Base-by-base conservation (phyloP, 2,797 vertebrate genomes). In the Podarcis siculus region DNA sequence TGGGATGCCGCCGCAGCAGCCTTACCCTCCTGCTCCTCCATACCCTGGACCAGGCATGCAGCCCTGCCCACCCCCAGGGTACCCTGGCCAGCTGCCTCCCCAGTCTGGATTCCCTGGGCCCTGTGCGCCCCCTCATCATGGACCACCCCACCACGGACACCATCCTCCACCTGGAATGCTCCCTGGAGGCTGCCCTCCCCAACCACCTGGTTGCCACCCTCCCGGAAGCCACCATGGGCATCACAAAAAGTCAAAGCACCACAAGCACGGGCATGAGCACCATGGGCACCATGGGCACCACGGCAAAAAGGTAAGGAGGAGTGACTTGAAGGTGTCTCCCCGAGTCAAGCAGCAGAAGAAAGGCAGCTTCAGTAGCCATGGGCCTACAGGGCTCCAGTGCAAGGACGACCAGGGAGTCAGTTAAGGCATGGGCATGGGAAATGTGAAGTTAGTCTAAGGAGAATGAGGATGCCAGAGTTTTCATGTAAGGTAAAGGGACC, bases 211-310 rank as follows among this genome's bases (percentile, higher is more conserved):
- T 42, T 80, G 49, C 42, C 35, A 71, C 8, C 67, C 61, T 37
- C 78, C 85, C 37, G 67, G 67, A 61, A 67, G 76, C 27, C 77
- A 86, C 25, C 39, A 66, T 2, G 75, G 39, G 64, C 75, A 78
- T 39, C 67, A 81, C 49, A 80, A 61, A 79, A 86, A 87, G 61
- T 61, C 78, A 64, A 88, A 83, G 35, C 87, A 83, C 77, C 58
- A 76, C 1, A 64, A 82, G 4, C 79, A 87, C n/a, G 73, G 32
- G 0, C 81, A 82, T 82, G 58, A 19, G 15, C 73, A 78, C 77
- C 83, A 86, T 25, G 58, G 58, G 15, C 73, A 78, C 77, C 83
- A 86, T 42, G 58, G 58, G 8, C 73, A 78, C 72, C 78, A 81
- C 5, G 79, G 86, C 30, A 61, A 87, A 8, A 87, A 87, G 84